Evolutionary conservation across 2,113 vertebrate genomes (phyloP), one percentile per base, ranked within the genome.

Genomic region (Neotragus pygmaeus): DNA sequence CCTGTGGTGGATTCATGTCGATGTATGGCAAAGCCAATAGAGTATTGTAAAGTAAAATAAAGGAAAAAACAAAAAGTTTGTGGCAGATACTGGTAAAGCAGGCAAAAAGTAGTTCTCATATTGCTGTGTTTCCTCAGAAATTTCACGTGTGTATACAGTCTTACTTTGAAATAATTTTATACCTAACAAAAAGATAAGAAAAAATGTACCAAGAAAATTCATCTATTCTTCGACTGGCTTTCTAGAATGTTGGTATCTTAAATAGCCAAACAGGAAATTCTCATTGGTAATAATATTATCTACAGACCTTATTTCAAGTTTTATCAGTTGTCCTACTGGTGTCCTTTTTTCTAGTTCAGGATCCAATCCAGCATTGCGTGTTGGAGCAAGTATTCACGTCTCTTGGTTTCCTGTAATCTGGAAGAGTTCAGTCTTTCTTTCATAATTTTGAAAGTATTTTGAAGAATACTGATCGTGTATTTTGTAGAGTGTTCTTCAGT

Each of bases 151-250:
- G 17, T 60, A n/a, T 89, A 88, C 6, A 57, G 81, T 64, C 47
- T 87, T 21, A 25, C 60, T 89, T 75, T 91, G 23, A 80, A 95
- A 75, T 62, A 47, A 91, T 90, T 77, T 95, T 91, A 96, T 49
- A 96, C 36, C 36, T 86, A 75, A 64, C 25, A 49, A 39, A 90
- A 93, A n/a, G 53, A 25, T 25, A 64, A 60, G 17, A n/a, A 53
- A 84, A 51, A 89, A 45, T 66, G 39, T 45, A 60, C 70, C 47
- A 93, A 95, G 43, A 91, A 83, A 77, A 81, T 33, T 28, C 33
- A 49, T 43, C 39, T 39, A 17, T 23, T 55, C 19, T 78, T 95
- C 14, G 78, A 13, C 36, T 43, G 55, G 10, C 75, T 80, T 86
- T 7, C 47, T 19, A 66, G 95, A 95, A 70, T 73, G 39, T 84